Evolutionary conservation across 2,797 vertebrate genomes (phyloP), one percentile per base, ranked within the genome.

Genomic region (Rhinogobio ventralis): DNA sequence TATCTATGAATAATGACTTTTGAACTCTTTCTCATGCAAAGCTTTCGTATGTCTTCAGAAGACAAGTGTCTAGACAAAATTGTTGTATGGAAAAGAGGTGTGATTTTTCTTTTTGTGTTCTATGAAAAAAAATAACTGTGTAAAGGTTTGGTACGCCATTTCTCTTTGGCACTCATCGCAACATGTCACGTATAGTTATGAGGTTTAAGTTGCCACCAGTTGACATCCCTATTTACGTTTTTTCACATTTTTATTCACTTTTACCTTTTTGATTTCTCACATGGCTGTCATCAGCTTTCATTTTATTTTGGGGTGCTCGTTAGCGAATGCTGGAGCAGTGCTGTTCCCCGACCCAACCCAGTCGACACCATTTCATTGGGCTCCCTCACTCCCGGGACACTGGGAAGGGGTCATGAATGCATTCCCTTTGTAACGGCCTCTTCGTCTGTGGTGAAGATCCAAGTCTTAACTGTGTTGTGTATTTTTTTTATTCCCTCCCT

Each of bases 341-440:
- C 17, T 76, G 46, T 4, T 64, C 69, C 13, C 7, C 9, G 5
- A 74, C 25, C 69, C 42, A 25, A 10, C 25, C 57, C 66, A 23
- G n/a, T 36, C 67, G 23, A 28, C 82, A 55, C 15, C 62, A 57
- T 64, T 67, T 20, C 53, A 36, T 77, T 2, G 7, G 28, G 30
- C 83, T 72, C 42, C 53, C 62, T 46, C 39, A 7, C 53, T 72
- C 55, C 17, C 42, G 10, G 76, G 68, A 73, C 67, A 49, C 67
- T 85, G 83, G 83, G 76, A 79, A 72, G 55, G 68, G 67, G 76
- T 68, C 57, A 76, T 87, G 91, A 90, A 88, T 86, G 86, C 64
- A n/a, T 49, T 90, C 88, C 89, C 87, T 87, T 81, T 77, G 46
- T 71, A 72, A 57, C 30, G 39, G 39, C 62, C 57, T 46, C 46